These are phyloP conservation scores for Pempheris klunzingeri DNA, from an alignment of 2,797 vertebrate genomes.

Conservation along the genomic window DNA sequence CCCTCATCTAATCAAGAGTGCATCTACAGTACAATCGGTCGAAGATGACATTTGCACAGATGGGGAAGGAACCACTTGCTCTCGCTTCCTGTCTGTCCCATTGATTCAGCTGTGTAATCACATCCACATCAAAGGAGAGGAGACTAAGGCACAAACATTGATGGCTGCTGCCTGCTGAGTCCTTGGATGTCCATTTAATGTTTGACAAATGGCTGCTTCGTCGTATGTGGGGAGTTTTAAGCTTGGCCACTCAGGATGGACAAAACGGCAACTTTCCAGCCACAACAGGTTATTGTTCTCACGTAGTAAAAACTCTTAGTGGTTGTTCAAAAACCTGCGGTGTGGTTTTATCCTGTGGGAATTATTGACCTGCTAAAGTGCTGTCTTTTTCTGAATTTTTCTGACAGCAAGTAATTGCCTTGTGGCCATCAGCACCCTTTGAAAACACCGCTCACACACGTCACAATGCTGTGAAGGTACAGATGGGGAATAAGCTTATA, in stretches of 20 bases:
- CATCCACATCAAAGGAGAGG: conserved; percentile 35
- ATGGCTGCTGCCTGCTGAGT: conserved; percentile 17
- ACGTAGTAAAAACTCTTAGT: background rate
- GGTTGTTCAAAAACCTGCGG: background rate
- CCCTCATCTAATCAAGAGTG: conserved; percentile 63
- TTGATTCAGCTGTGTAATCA: conserved; percentile 63
- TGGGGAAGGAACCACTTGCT: conserved; percentile 52
- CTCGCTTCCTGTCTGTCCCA: conserved; percentile 45
- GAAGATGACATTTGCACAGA: conserved; percentile 68
- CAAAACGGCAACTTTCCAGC: conserved; percentile 2
- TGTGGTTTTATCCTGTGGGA: background rate
- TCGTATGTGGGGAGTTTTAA: background rate
- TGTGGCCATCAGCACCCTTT: background rate
- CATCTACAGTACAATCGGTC: conserved; percentile 50
- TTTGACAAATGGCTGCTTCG: conserved; percentile 50
- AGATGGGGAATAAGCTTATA: background rate
- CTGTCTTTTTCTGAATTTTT: background rate
- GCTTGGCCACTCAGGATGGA: background rate
- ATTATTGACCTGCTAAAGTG: conserved; percentile 11
- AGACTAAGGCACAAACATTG: conserved; percentile 26
- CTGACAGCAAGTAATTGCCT: conserved; percentile 8
- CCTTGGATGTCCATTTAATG: conserved; percentile 22
- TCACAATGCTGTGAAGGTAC: background rate
- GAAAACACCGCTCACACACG: conserved; percentile 2
- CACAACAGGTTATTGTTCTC: conserved; percentile 13